These are phyloP conservation scores for Stichopus horrens DNA, from an alignment of 53 echinoderm and acorn worm genomes.

Conservation along the genomic window DNA sequence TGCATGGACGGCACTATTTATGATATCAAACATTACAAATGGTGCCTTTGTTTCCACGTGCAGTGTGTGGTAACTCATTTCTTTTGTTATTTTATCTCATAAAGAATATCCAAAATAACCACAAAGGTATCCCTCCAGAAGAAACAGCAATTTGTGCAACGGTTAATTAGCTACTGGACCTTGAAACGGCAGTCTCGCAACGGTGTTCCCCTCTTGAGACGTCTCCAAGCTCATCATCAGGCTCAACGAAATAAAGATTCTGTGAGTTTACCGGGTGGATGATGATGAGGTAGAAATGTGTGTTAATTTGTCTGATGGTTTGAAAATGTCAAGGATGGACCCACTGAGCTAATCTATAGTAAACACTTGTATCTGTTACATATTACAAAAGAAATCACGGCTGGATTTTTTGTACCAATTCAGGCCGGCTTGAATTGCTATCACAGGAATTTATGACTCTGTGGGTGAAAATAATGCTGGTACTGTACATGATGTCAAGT, in stretches of 20 bases:
- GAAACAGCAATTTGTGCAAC: conserved; percentile 91
- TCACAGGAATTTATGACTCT: too few relatives aligned
- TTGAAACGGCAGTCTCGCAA: conserved; percentile 94
- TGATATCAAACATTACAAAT: neutral
- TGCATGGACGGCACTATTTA: neutral
- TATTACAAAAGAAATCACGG: too few relatives aligned
- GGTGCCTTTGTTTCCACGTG: neutral
- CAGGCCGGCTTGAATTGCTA: too few relatives aligned
- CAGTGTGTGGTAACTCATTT: neutral
- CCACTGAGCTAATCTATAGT: too few relatives aligned
- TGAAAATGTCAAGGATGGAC: too few relatives aligned
- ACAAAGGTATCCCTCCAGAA: conserved; percentile 90
- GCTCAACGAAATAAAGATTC: conserved; percentile 97
- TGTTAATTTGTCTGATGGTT: too few relatives aligned
- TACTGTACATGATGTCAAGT: too few relatives aligned
- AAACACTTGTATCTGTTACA: too few relatives aligned
- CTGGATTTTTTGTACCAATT: too few relatives aligned
- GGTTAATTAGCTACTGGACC: conserved; percentile 91
- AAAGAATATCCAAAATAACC: conserved; percentile 92
- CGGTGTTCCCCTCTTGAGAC: conserved; percentile 85
- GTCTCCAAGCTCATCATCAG: conserved; percentile 97
- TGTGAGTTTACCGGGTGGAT: conserved; percentile 54
- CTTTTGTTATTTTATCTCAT: neutral
- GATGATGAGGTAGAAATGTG: too few relatives aligned
- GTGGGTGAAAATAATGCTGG: too few relatives aligned